A percentile compares a stretch with the other conserved stretches of the same genome.
Conservation (phyloP, 2,797 vertebrate genomes). For the Lagocephalus sceleratus region DNA sequence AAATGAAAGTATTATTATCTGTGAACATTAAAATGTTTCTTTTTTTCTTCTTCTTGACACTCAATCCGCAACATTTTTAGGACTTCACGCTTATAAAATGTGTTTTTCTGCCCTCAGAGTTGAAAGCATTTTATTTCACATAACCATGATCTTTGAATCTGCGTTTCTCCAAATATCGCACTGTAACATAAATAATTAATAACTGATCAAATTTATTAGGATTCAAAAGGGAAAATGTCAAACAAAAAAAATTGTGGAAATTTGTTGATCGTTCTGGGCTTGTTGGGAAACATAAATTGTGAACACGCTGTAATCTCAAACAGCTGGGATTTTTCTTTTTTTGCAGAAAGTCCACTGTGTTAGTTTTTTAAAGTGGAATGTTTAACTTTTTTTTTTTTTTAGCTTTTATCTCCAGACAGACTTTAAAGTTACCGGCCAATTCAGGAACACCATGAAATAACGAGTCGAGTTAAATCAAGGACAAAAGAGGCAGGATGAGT, state of each 20-base stretch:
- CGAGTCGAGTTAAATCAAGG: conserved; percentile 38
- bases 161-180: neutral
- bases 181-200: neutral
- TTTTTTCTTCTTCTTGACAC: too few relatives aligned
- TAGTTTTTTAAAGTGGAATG: neutral
- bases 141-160: too few relatives aligned
- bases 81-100: too few relatives aligned
- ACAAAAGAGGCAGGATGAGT: conserved; percentile 19
- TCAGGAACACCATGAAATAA: conserved; percentile 58
- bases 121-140: too few relatives aligned
- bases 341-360: neutral
- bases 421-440: conserved; percentile 49
- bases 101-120: too few relatives aligned
- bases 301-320: neutral
- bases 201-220: neutral
- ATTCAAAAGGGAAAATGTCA: neutral
- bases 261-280: too few relatives aligned
- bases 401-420: conserved; percentile 58
- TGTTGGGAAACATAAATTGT: neutral
- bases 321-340: too few relatives aligned
- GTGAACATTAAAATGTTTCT: too few relatives aligned
- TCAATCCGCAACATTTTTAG: too few relatives aligned
- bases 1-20: too few relatives aligned
- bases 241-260: too few relatives aligned
- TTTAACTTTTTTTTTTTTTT: conserved; percentile 1